Percentiles rank a stretch among this genome's conserved stretches.
Evolutionary conservation across 2,888 invertebrate species (phyloP).

Genomic region (Eupithecia inturbata): DNA sequence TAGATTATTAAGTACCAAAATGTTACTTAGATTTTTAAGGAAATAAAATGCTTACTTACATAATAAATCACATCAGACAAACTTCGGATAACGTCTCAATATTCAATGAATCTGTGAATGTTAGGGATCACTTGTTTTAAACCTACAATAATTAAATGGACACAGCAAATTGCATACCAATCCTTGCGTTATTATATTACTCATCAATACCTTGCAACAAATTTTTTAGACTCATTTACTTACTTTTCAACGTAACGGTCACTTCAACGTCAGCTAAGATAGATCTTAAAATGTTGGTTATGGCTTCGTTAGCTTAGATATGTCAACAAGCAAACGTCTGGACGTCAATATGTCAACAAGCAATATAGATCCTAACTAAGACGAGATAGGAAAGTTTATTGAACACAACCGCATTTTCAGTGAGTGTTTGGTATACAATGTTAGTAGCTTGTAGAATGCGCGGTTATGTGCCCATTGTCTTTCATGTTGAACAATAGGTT

Average conservation of each 20-base stretch:
- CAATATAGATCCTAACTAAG: conserved; percentile 47
- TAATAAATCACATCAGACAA: neutral
- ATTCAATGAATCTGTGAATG: neutral
- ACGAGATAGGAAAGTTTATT: conserved; percentile 55
- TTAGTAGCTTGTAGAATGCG: conserved; percentile 66
- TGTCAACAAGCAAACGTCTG: conserved; percentile 21
- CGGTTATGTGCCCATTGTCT: conserved; percentile 68
- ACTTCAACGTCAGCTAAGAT: neutral
- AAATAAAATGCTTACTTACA: too few species aligned
- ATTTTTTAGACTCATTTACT: conserved; percentile 16
- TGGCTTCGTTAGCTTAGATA: conserved; percentile 17
- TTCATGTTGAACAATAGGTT: conserved; percentile 50
- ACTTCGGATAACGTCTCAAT: neutral
- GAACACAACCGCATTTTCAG: conserved; percentile 48
- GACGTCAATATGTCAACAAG: conserved; percentile 23
- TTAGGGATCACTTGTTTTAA: neutral
- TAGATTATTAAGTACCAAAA: too few species aligned
- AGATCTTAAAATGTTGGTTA: conserved; percentile 30
- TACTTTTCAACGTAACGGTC: neutral
- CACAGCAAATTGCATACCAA: neutral
- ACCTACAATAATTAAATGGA: neutral
- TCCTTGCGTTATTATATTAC: conserved; percentile 45
- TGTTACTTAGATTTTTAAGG: too few species aligned
- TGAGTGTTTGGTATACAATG: conserved; percentile 69
- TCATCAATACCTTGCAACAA: conserved; percentile 46